phyloP scores from a whole-genome alignment of 2,113 vertebrate genomes.

The Lamprotornis superbus region DNA sequence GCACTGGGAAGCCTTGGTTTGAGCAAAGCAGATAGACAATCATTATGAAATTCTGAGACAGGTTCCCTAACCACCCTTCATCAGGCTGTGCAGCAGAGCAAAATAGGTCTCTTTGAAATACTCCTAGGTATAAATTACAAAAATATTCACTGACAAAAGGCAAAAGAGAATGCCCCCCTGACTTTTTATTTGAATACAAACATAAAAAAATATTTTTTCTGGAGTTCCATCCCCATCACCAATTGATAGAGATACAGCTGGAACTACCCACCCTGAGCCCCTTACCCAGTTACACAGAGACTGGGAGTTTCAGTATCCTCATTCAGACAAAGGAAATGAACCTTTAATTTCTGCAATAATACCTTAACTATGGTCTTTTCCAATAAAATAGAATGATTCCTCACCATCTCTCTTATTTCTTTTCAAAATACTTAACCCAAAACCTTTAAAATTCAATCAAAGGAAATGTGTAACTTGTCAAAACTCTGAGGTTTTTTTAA shows the following conservation, averaged over 20 bases:
- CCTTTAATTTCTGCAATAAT: neutral
- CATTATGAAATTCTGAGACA: constrained; percentile 1
- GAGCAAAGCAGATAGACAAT: neutral
- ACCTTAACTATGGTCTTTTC: neutral
- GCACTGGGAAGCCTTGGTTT: neutral
- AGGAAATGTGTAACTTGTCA: neutral
- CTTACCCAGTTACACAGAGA: neutral
- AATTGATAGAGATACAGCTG: neutral
- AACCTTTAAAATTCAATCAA: neutral
- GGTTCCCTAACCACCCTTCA: neutral
- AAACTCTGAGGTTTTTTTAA: neutral
- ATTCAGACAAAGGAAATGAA: neutral
- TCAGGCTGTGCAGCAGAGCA: neutral
- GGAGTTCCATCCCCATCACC: neutral
- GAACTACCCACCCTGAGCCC: neutral
- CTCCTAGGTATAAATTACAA: neutral
- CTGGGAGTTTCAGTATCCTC: neutral
- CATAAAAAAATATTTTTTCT: neutral
- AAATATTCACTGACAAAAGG: neutral
- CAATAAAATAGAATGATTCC: neutral
- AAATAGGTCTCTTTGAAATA: constrained; percentile 6
- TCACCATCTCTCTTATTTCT: neutral
- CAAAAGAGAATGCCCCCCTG: neutral
- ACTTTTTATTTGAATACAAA: neutral
- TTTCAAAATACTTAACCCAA: neutral